Base-by-base conservation (phyloP, 2,797 vertebrate species). In the Zalophus californianus region DNA sequence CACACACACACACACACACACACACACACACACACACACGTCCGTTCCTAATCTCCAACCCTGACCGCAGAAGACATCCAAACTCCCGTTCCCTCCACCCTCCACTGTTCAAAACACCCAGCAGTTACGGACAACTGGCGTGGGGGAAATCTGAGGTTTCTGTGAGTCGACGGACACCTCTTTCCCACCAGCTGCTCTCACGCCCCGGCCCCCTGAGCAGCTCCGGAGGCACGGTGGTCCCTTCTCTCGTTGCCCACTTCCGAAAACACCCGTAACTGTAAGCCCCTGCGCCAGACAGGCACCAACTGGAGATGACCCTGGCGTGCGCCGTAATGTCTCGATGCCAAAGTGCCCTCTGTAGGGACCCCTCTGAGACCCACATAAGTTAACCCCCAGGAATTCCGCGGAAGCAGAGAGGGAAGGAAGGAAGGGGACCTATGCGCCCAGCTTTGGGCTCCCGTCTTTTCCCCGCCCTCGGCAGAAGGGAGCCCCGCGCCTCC, bases 141-240 rank as follows among this genome's bases (percentile, higher is more conserved):
- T 1, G 1, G 50, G 35, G 50, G 3, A 82, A 52, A 60, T 16
- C 8, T 25, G 44, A 50, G 25, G 11, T 77, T 89, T 66, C 60
- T 11, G 29, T 4, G 2, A 16, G 27, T 73, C 38, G 9, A 2
- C 6, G 82, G 25, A 85, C 29, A 25, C 52, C 50, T 38, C 32
- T n/a, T 38, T 41, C 20, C 35, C 66, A 35, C 21, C 25, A n/a
- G 48, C 14, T 10, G 14, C 48, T 29, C 48, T 62, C 56, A 29
- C 2, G 3, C 35, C 8, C 7, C 0, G 9, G 58, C 15, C 18
- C 44, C 20, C 41, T 3, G 7, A 75, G 11, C 18, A 21, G 13
- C 52, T 83, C 58, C 11, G 35, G 29, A 4, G 2, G 11, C 56
- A n/a, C 50, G 18, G 2, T 16, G 4, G 1, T 8, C 64, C 14